Conservation (phyloP, 2,797 vertebrate species). For the Euthynnus affinis region DNA sequence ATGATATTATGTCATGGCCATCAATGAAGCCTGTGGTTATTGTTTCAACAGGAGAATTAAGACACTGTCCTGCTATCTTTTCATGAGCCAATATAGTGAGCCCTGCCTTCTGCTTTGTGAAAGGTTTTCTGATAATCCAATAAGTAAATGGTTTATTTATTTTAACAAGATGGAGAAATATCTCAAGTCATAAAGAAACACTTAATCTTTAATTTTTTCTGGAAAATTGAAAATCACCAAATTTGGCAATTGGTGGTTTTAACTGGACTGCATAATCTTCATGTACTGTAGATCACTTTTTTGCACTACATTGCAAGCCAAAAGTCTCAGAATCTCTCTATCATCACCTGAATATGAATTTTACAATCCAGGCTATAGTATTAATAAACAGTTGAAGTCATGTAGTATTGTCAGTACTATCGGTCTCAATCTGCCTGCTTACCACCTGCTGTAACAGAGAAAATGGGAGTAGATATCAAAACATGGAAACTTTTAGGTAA, state of each 20-base stretch:
- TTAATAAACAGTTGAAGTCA: neutral
- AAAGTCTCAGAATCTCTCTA: neutral
- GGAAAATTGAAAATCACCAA: too few relatives aligned
- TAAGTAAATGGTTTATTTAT: too few relatives aligned
- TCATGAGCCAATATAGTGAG: neutral
- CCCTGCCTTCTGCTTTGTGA: neutral
- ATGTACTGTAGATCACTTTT: neutral
- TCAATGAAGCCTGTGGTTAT: neutral
- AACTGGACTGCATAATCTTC: neutral
- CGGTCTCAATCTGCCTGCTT: neutral
- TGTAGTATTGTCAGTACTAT: neutral
- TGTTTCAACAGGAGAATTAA: neutral
- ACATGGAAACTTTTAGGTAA: conserved; percentile 29
- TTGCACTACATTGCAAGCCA: neutral
- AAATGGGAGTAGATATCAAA: conserved; percentile 25
- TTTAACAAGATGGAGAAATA: too few relatives aligned
- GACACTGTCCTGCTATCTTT: neutral
- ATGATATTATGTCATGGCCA: neutral
- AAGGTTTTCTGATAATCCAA: too few relatives aligned
- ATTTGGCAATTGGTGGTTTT: too few relatives aligned
- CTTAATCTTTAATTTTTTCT: too few relatives aligned
- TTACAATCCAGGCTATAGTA: neutral
- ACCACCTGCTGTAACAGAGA: conserved; percentile 17
- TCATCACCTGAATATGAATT: neutral
- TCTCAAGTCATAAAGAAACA: too few relatives aligned